phyloP scores from a whole-genome alignment of 2,888 invertebrate genomes.

The Hirtodrosophila cameraria region DNA sequence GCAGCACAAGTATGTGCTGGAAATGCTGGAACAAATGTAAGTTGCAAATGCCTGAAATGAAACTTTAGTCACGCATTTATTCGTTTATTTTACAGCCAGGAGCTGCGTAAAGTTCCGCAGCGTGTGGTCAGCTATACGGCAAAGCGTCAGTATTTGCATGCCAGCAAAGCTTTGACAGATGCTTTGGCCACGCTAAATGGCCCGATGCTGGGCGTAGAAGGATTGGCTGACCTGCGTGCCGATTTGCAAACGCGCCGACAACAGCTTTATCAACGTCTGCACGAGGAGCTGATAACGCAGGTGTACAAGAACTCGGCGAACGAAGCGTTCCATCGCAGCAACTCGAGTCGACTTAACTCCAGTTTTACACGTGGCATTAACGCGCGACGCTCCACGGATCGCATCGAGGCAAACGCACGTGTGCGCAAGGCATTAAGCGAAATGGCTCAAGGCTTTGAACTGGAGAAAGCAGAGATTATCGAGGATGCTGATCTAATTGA shows the following conservation, averaged over 20 bases:
- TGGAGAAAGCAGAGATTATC: slow-evolving; percentile 85
- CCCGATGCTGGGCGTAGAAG: slow-evolving; percentile 92
- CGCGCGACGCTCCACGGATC: slow-evolving; percentile 86
- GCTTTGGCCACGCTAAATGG: slow-evolving; percentile 89
- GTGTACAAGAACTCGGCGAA: slow-evolving; percentile 88
- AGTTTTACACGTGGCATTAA: slow-evolving; percentile 86
- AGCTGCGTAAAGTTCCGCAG: slow-evolving; percentile 90
- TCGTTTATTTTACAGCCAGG: slow-evolving; percentile 86
- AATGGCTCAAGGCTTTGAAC: slow-evolving; percentile 83
- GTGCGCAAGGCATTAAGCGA: slow-evolving; percentile 86
- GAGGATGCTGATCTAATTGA: slow-evolving; percentile 87
- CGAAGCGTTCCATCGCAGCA: slow-evolving; percentile 87
- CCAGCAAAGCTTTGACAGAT: slow-evolving; percentile 91
- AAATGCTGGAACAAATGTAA: slow-evolving; percentile 93
- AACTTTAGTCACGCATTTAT: neutral
- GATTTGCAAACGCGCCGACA: slow-evolving; percentile 88
- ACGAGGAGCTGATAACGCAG: slow-evolving; percentile 89
- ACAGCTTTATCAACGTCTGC: slow-evolving; percentile 88
- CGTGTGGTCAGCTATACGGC: slow-evolving; percentile 87
- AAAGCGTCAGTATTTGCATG: slow-evolving; percentile 92
- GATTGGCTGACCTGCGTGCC: slow-evolving; percentile 90
- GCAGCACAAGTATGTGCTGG: slow-evolving; percentile 96
- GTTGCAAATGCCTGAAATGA: slow-evolving; percentile 13
- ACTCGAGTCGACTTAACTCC: slow-evolving; percentile 86
- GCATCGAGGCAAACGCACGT: slow-evolving; percentile 85